Base-by-base conservation (phyloP, 2,888 invertebrate species). In the Sinotaia quadrata region DNA sequence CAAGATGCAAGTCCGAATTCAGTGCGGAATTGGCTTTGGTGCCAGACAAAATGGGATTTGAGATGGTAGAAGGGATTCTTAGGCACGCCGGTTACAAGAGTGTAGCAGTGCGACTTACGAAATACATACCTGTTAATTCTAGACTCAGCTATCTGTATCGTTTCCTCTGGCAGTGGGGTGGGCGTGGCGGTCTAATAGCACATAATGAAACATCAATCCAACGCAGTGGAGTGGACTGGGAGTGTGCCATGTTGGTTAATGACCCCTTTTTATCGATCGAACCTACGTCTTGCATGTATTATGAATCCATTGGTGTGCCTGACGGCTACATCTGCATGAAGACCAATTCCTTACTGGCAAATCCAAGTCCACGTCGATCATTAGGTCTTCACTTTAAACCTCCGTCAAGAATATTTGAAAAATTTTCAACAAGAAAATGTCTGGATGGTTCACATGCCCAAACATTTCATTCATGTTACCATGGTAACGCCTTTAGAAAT, bases 81-180 rank as follows among this genome's bases (percentile, higher is more conserved):
- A n/a, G n/a, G n/a, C n/a, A n/a, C n/a, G n/a, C n/a, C n/a, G n/a
- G n/a, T n/a, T n/a, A n/a, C n/a, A n/a, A n/a, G n/a, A n/a, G n/a
- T n/a, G n/a, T 47, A 21, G 60, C 49, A 2, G 33, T 60, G 8
- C 47, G 60, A 31, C 36, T 60, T 4, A 29, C 27, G 33, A 60
- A 60, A 47, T n/a, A 33, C 12, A 29, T 29, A 47, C 60, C 60
- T 2, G 18, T 47, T 1, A 33, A 44, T 2, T 8, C 4, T 15
- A 60, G 29, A 21, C 29, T 41, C 29, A 29, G 44, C 2, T 33
- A 47, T 31, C 21, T 60, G 15, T 60, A 60, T 21, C 44, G 60
- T 3, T 60, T n/a, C 18, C 21, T 60, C 5, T 60, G 60, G 60
- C 60, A 60, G 44, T 60, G 60, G 60, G 60, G 60, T 12, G 47